Conservation (phyloP, 2,113 vertebrate genomes). For the Prunella himalayana region DNA sequence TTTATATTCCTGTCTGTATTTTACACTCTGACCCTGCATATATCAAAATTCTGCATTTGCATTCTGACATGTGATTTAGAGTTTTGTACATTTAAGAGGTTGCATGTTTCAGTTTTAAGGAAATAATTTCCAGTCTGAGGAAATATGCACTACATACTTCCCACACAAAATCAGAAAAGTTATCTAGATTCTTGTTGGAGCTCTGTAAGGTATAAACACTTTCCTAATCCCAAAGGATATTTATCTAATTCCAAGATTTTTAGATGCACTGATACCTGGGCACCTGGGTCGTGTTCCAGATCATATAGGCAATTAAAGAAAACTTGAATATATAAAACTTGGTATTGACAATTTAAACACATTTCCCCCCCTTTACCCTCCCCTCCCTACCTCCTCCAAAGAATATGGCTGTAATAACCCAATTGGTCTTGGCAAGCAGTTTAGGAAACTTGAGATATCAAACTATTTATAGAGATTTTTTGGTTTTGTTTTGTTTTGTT, state of each 20-base stretch:
- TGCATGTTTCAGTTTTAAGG: background rate
- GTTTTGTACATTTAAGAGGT: background rate
- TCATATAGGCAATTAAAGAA: background rate
- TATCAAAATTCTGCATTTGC: background rate
- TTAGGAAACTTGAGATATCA: background rate
- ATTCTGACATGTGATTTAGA: background rate
- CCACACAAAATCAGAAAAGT: background rate
- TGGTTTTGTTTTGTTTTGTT: background rate
- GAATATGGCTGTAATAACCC: background rate
- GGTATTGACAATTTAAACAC: background rate
- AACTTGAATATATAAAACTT: background rate
- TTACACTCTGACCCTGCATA: background rate
- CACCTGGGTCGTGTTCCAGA: background rate
- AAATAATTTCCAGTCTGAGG: background rate
- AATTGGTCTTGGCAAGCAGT: background rate
- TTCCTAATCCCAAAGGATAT: background rate
- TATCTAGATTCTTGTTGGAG: background rate
- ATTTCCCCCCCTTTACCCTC: fast-evolving
- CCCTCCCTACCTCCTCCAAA: too few relatives aligned
- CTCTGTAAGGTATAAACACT: background rate
- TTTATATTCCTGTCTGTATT: background rate
- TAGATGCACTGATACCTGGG: background rate
- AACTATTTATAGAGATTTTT: background rate
- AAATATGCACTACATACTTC: background rate
- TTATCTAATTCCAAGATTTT: background rate